Evolutionary conservation across 2,888 invertebrate species (phyloP), one percentile per base, ranked within the genome.

Genomic region (Adela reaumurella): DNA sequence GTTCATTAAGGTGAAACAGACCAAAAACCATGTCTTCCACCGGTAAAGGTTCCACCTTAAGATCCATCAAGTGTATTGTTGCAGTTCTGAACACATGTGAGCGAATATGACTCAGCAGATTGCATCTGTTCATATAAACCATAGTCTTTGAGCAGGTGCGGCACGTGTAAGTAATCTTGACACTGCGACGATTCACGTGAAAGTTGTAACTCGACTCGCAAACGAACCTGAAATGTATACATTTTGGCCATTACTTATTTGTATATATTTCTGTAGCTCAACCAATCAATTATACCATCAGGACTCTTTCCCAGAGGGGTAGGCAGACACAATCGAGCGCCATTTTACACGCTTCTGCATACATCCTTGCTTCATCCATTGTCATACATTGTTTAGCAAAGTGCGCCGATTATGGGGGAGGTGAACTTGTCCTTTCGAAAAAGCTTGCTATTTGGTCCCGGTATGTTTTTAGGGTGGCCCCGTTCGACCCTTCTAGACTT

Each of bases 101-200:
- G 60, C 77, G 68, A 57, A 79, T 82, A 62, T 69, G 83, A 56
- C 61, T 64, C 50, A 73, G 68, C 58, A 74, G 67, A 59, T 70
- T 81, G 60, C 73, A 83, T 60, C 70, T 65, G 57, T 74, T 77
- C 54, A 62, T 69, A 60, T 68, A 83, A 51, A 59, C 57, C 55
- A 63, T 69, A 49, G 58, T 58, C 55, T 54, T 56, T 54, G 64
- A 64, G 59, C 69, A 83, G 57, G 63, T 65, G 55, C 64, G 61
- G 54, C 68, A 81, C 58, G 56, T 62, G 59, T 65, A 70, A 14
- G 64, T 68, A 20, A 80, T 77, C 55, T 67, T 64, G 11, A 79
- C 62, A 51, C 81, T 74, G 63, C 78, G 63, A 5, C 80, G 68
- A 54, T 67, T 65, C 11, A 74, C 54, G 52, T 77, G 74, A 51